A percentile compares a stretch with the other conserved stretches of the same genome.
phyloP scores from a whole-genome alignment of 53 echinoderm and acorn worm species.

The Apostichopus leukothele region DNA sequence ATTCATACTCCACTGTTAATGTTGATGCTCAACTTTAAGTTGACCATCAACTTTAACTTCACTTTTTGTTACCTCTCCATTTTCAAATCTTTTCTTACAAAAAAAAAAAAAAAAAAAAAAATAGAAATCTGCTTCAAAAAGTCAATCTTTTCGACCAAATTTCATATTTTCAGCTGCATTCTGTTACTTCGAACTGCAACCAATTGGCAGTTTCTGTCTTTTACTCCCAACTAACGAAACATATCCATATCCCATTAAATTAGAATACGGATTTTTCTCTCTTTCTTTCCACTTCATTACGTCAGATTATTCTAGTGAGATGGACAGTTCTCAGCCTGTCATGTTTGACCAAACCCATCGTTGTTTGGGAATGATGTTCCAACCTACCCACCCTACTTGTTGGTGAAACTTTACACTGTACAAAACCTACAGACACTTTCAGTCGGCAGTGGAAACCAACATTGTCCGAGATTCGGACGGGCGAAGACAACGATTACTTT shows the following conservation, averaged over 20 bases:
- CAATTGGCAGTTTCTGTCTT: neutral
- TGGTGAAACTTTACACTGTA: no score
- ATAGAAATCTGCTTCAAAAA: neutral
- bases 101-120: neutral
- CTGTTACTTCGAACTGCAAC: neutral
- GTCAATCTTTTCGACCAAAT: neutral
- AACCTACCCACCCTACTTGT: no score
- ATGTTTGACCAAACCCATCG: neutral
- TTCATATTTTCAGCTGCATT: conserved; percentile 33
- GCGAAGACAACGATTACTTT: neutral
- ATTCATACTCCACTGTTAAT: neutral
- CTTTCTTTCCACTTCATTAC: no score
- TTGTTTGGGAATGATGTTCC: neutral
- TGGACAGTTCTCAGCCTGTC: neutral
- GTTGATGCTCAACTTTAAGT: neutral
- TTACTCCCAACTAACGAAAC: no score
- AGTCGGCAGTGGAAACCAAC: neutral
- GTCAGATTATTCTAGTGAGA: no score
- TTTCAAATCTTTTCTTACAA: neutral
- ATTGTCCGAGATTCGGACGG: neutral
- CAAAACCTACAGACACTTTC: neutral
- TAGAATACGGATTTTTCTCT: no score
- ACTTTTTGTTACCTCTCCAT: neutral
- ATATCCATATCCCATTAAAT: no score
- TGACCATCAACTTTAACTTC: neutral